A percentile compares a stretch with the other conserved stretches of the same genome.
These are phyloP conservation scores for Neuroterus valhalla DNA, from an alignment of 1,140 invertebrate species.

Conservation along the genomic window DNA sequence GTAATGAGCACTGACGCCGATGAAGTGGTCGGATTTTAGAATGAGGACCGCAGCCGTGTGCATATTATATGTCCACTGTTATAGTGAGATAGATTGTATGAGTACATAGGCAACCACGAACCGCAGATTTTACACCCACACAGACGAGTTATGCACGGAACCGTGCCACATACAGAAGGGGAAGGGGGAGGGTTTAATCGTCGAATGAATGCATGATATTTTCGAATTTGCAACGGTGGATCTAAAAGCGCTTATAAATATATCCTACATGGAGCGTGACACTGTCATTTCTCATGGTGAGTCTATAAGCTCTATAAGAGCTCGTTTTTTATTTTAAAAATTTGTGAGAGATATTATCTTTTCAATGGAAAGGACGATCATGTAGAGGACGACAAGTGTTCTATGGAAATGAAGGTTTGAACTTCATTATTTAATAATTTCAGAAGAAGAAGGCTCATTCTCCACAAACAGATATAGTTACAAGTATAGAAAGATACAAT, in stretches of 20 bases:
- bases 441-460: too few species aligned
- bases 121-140: conserved; percentile 16
- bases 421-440: too few species aligned
- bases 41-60: background rate
- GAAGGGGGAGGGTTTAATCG: background rate
- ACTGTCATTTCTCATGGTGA: too few species aligned
- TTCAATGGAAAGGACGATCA: too few species aligned
- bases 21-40: conserved; percentile 18
- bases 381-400: too few species aligned
- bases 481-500: too few species aligned
- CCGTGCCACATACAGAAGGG: background rate
- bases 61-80: conserved; percentile 3
- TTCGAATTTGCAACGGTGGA: background rate
- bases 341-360: too few species aligned
- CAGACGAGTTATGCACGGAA: background rate
- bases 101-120: conserved; percentile 11
- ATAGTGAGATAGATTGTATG: background rate
- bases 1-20: conserved; percentile 20
- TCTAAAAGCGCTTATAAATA: background rate
- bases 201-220: conserved; percentile 9
- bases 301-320: too few species aligned
- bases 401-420: too few species aligned
- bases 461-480: too few species aligned
- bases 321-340: too few species aligned
- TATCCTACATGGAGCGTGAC: too few species aligned